Base-by-base conservation (phyloP, 2,888 invertebrate genomes). In the Chaetogeoica ovagalla region DNA sequence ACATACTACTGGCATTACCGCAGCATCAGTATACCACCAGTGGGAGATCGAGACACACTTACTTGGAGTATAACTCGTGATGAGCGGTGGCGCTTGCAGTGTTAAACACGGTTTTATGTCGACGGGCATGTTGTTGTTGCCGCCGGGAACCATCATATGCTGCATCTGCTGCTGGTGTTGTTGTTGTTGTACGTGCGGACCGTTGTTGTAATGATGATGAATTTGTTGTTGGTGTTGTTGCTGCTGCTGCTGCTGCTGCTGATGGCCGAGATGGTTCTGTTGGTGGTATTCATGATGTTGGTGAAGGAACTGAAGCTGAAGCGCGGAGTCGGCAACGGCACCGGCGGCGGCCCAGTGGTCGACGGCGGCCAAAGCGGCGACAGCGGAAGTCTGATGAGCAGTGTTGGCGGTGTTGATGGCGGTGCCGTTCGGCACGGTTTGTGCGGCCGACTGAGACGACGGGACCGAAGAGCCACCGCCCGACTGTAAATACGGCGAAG, bases 381-480 rank as follows among this genome's bases (percentile, higher is more conserved):
- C 73, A 23, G 57, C 65, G 7, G 81, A 73, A 9, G 66, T 43
- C 59, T 76, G 75, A 43, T 68, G 75, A 1, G 43, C 15, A 30
- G 3, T 13, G 48, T 30, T 43, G 63, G 37, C n/a, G n/a, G 72
- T 71, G 19, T 73, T 81, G 37, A 73, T 66, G 23, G 63, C 66
- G n/a, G 81, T 65, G n/a, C 68, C 79, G 81, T 82, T 82, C 84
- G 84, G 84, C 88, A 88, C 88, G 82, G 88, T 85, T 82, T 88
- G 88, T 66, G 87, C 88, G 81, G 89, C 87, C 74, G 90, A 86
- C 85, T 89, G 89, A 52, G 89, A 87, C 73, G 89, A 88, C 84
- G 89, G 88, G 84, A 90, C 87, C 83, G 89, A 87, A 70, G 89
- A 30, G 11, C 66, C 59, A n/a, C 59, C 59, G 15, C 48, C 48